These are phyloP conservation scores for Cydia splendana DNA, from an alignment of 1,140 invertebrate species.

Conservation along the genomic window DNA sequence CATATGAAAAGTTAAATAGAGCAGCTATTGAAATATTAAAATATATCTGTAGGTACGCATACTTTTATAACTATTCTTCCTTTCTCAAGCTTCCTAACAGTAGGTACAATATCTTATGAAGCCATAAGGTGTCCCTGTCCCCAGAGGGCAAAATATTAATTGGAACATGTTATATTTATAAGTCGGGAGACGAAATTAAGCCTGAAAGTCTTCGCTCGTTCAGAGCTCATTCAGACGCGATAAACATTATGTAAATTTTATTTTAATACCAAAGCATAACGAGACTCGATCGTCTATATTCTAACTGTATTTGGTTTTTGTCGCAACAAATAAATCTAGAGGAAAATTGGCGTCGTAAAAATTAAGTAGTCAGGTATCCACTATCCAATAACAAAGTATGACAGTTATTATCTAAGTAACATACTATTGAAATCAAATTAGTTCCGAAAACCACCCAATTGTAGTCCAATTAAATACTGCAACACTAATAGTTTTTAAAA, in stretches of 20 bases:
- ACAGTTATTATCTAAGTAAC: too few species aligned
- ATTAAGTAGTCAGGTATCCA: too few species aligned
- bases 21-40: too few species aligned
- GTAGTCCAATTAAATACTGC: too few species aligned
- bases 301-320: background rate
- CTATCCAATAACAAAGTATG: too few species aligned
- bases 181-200: background rate
- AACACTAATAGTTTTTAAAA: too few species aligned
- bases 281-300: background rate
- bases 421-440: too few species aligned
- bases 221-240: background rate
- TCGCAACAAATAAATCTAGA: background rate
- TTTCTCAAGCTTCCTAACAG: background rate
- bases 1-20: too few species aligned
- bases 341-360: too few species aligned
- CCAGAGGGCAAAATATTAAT: background rate
- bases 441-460: too few species aligned
- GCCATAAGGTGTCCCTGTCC: background rate
- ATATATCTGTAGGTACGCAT: too few species aligned
- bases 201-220: background rate
- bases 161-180: background rate
- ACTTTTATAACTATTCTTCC: too few species aligned
- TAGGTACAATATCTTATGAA: background rate
- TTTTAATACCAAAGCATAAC: background rate
- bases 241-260: background rate